Base-by-base conservation (phyloP, 1,140 invertebrate species). In the Proales similis region DNA sequence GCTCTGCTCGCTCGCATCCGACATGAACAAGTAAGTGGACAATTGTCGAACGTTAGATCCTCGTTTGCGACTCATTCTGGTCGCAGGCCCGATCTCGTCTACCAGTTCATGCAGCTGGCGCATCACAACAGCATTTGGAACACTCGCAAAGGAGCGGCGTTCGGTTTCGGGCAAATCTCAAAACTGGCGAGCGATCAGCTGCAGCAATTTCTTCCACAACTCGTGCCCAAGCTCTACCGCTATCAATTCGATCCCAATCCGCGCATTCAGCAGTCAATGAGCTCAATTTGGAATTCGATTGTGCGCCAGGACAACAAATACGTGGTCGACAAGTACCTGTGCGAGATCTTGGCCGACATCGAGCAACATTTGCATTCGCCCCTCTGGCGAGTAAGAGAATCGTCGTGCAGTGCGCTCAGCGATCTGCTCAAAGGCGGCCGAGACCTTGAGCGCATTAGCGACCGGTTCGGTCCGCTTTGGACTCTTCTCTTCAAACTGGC, bases 101-200 rank as follows among this genome's bases (percentile, higher is more conserved):
- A 94, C 74, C 87, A 89, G 74, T 95, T 95, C 71, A 87, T 94
- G 84, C 85, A 91, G 73, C 76, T 95, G 60, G 89, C 89, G 3
- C 90, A 92, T 79, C 86, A 93, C 69, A 90, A 93, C 77, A 84
- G 87, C 3, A 81, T 87, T 20, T 95, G 90, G 90, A 91, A 88
- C 68, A 90, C 88, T 1, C 76, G 83, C 69, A 83, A 82, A 72
- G 51, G 51, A 9, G 36, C 45, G 7, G 51, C 51, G 1, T 57
- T 57, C 17, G 51, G 51, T n/a, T 77, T 79, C 64, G 38, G 63
- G 48, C 22, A 48, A 27, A 22, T 30, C 24, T 30, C 14, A 26
- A 27, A 51, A 43, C 47, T 29, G 46, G 48, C 17, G 46, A 47
- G 17, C 27, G 82, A 86, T 32, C 85, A 91, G 71, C 76, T 94